phyloP scores from a whole-genome alignment of 1,140 invertebrate genomes.

The Dysdera silvatica region DNA sequence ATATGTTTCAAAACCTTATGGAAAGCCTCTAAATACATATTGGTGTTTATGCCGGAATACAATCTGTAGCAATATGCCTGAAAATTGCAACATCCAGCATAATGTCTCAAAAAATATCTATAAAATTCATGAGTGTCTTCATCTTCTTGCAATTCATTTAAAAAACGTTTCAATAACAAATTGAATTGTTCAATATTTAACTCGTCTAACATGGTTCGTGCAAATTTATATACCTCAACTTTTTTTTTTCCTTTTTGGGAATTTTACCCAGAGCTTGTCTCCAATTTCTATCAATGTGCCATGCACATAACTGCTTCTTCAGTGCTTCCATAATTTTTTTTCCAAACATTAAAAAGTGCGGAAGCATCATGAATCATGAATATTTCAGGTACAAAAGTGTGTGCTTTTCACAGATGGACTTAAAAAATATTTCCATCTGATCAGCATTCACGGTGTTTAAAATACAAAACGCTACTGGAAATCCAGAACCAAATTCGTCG shows the following conservation, averaged over 20 bases:
- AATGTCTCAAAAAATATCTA: conserved; percentile 11
- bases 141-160: background rate
- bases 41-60: conserved; percentile 9
- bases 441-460: background rate
- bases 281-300: conserved; percentile 18
- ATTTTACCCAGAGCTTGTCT: conserved; percentile 6
- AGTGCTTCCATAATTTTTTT: background rate
- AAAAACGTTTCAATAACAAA: background rate
- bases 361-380: conserved; percentile 21
- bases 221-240: background rate
- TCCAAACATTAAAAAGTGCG: conserved; percentile 17
- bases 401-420: background rate
- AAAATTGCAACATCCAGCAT: background rate
- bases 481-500: conserved; percentile 14
- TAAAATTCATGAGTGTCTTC: conserved; percentile 3
- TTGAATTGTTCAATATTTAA: background rate
- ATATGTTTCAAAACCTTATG: conserved; percentile 7
- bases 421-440: conserved; percentile 5
- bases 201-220: conserved; percentile 4
- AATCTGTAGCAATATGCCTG: conserved; percentile 6
- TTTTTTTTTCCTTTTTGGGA: background rate
- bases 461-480: conserved; percentile 14
- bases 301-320: background rate
- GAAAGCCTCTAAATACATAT: conserved; percentile 16
- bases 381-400: background rate